A percentile compares a stretch with the other conserved stretches of the same genome.
These are phyloP conservation scores for Microcebus tavaratra DNA, from an alignment of 2,113 vertebrate genomes.

Conservation along the genomic window DNA sequence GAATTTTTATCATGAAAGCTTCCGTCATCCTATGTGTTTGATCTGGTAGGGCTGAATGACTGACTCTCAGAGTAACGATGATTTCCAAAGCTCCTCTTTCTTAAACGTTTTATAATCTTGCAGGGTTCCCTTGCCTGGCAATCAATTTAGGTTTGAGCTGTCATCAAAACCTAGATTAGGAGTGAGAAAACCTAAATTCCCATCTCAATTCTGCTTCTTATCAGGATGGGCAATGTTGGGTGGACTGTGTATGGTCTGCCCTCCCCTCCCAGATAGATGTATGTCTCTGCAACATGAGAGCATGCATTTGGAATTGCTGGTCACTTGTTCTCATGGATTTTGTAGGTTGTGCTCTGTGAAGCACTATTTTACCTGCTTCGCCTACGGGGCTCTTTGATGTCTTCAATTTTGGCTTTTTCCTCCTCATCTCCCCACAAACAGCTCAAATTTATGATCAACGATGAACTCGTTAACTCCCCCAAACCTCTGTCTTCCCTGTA, in stretches of 20 bases:
- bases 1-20: background rate
- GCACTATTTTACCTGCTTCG: background rate
- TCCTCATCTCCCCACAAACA: background rate
- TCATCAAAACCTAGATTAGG: background rate
- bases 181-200: background rate
- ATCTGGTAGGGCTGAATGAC: background rate
- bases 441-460: background rate
- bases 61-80: background rate
- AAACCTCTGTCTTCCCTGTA: background rate
- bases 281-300: background rate
- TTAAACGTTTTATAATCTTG: background rate
- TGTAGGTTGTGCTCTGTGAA: accelerated
- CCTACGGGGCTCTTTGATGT: background rate
- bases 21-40: background rate
- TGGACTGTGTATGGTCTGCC: accelerated
- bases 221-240: too few relatives aligned
- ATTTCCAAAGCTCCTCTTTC: background rate
- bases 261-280: accelerated
- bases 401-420: background rate
- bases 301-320: accelerated
- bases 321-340: background rate
- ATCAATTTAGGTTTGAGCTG: background rate
- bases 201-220: too few relatives aligned
- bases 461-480: too few relatives aligned
- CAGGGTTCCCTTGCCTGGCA: background rate